A percentile compares a stretch with the other conserved stretches of the same genome.
Conservation (phyloP, 2,113 vertebrate species). For the Shinisaurus crocodilurus region DNA sequence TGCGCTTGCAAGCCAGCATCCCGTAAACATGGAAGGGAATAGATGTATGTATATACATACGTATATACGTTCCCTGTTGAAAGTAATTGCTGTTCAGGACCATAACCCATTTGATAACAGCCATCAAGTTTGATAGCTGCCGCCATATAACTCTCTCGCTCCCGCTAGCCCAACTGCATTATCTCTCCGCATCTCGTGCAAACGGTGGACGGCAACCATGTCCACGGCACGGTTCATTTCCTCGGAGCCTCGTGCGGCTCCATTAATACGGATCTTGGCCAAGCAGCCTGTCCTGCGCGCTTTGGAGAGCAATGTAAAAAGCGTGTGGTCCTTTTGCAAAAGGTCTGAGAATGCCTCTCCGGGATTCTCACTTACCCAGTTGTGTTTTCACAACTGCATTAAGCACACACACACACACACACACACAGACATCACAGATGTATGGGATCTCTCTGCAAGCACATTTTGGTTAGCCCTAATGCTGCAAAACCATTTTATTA, state of each 20-base stretch:
- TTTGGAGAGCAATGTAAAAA: constrained; percentile 46
- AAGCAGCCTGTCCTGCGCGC: constrained; percentile 9
- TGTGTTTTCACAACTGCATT: neutral
- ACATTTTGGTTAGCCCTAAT: too few relatives aligned
- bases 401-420: too few relatives aligned
- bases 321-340: neutral
- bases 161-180: constrained; percentile 67
- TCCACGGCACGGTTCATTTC: constrained; percentile 64
- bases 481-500: too few relatives aligned
- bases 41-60: neutral
- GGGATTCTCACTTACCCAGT: neutral
- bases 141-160: constrained; percentile 54
- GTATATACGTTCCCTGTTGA: neutral
- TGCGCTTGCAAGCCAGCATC: constrained; percentile 1
- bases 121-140: constrained; percentile 68
- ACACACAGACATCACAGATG: too few relatives aligned
- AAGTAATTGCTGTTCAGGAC: constrained; percentile 57
- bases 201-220: constrained; percentile 53
- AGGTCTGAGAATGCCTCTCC: too few relatives aligned
- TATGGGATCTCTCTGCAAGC: too few relatives aligned
- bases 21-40: constrained; percentile 26
- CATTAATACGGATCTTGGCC: constrained; percentile 54
- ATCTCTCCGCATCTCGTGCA: constrained; percentile 36
- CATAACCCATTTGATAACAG: constrained; percentile 64
- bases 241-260: constrained; percentile 47